These are phyloP conservation scores for Helicolenus hilgendorfi DNA, from an alignment of 2,797 vertebrate genomes.

Conservation along the genomic window DNA sequence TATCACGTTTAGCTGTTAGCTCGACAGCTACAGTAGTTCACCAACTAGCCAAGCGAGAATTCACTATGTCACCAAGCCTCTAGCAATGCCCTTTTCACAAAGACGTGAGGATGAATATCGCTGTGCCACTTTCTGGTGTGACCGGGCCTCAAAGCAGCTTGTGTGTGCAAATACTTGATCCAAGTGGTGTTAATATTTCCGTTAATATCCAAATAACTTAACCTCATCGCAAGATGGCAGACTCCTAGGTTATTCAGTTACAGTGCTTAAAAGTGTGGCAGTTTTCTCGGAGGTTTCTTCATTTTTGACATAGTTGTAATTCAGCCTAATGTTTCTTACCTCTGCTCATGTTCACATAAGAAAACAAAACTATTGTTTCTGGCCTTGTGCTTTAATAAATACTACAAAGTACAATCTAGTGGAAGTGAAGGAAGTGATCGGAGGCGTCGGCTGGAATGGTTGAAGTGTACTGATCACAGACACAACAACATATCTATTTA, in stretches of 20 bases:
- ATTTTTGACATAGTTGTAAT: slow-evolving; percentile 55
- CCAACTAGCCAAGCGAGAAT: neutral
- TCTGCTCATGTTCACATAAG: slow-evolving; percentile 51
- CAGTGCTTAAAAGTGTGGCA: slow-evolving; percentile 48
- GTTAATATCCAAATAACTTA: slow-evolving; percentile 59
- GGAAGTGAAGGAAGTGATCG: slow-evolving; percentile 7
- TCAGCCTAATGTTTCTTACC: slow-evolving; percentile 53
- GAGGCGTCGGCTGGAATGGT: slow-evolving; percentile 13
- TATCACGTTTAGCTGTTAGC: neutral
- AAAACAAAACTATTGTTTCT: slow-evolving; percentile 40
- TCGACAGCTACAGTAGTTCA: neutral
- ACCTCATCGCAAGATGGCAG: slow-evolving; percentile 33
- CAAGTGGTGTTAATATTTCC: slow-evolving; percentile 51
- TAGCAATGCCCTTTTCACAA: neutral
- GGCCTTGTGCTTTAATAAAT: slow-evolving; percentile 55
- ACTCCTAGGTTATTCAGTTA: slow-evolving; percentile 53
- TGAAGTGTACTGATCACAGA: slow-evolving; percentile 42
- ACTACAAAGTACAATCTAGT: slow-evolving; percentile 59
- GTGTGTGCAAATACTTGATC: slow-evolving; percentile 45
- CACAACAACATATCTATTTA: slow-evolving; percentile 54
- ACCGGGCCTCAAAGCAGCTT: slow-evolving; percentile 43
- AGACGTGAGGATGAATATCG: neutral
- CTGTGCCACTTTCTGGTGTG: slow-evolving; percentile 42
- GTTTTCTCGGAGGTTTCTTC: slow-evolving; percentile 40
- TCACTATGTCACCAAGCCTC: neutral